Percentiles rank a stretch among this genome's conserved stretches.
Conservation (phyloP, 2,113 vertebrate genomes). For the Sinocyclocheilus anshuiensis region DNA sequence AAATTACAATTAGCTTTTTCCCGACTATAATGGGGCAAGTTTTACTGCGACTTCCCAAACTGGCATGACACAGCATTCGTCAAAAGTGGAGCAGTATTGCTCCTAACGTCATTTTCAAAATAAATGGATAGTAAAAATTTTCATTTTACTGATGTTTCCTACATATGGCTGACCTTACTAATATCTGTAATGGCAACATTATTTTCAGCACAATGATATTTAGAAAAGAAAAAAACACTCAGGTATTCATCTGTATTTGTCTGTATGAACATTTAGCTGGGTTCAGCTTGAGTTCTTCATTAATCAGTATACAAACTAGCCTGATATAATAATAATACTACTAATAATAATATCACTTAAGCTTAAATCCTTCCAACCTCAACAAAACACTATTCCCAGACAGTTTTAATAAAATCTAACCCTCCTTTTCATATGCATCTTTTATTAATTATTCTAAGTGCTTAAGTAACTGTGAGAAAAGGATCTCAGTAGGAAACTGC, state of each 20-base stretch:
- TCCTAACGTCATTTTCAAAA: conserved; percentile 8
- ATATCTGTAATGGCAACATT: conserved; percentile 11
- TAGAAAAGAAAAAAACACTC: neutral
- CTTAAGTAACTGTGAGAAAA: neutral
- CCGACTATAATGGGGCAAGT: neutral
- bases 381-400: neutral
- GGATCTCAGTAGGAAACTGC: neutral
- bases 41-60: conserved; percentile 21
- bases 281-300: neutral
- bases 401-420: neutral
- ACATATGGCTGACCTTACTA: conserved; percentile 3
- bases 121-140: conserved; percentile 20
- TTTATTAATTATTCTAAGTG: neutral
- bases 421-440: neutral
- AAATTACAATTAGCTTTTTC: conserved; percentile 23
- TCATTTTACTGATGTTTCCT: conserved; percentile 7
- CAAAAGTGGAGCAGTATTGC: neutral
- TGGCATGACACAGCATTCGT: conserved; percentile 9
- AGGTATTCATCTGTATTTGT: neutral
- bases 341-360: too few relatives aligned
- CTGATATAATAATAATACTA: neutral
- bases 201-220: neutral
- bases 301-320: neutral
- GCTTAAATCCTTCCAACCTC: neutral
- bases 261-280: neutral